A percentile compares a stretch with the other conserved stretches of the same genome.
Evolutionary conservation across 2,888 invertebrate species (phyloP).

Genomic region (Eilema caniola): DNA sequence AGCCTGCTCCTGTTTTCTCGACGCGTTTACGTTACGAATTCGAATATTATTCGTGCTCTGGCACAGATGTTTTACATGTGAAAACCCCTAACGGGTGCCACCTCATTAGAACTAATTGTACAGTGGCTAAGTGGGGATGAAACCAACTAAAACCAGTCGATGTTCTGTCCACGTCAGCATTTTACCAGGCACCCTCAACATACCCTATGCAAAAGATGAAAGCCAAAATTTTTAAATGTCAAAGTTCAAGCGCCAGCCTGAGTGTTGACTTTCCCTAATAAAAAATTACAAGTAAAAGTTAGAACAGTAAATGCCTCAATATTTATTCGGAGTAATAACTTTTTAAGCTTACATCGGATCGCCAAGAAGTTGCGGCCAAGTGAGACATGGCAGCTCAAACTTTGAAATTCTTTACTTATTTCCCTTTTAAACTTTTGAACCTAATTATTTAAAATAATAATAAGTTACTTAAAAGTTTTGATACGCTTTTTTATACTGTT

Average conservation of each 20-base stretch:
- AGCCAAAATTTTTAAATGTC: not conserved
- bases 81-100: too few species aligned
- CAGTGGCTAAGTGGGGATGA: too few species aligned
- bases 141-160: too few species aligned
- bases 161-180: not conserved
- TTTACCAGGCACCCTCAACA: not conserved
- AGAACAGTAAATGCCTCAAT: slow-evolving; percentile 1
- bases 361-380: slow-evolving; percentile 4
- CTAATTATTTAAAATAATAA: slow-evolving; percentile 1
- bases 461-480: slow-evolving; percentile 1
- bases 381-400: slow-evolving; percentile 7
- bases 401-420: slow-evolving; percentile 8
- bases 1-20: too few species aligned
- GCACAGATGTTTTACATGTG: too few species aligned
- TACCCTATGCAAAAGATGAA: not conserved
- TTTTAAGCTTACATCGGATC: slow-evolving; percentile 4
- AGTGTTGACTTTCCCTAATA: not conserved
- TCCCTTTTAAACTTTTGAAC: slow-evolving; percentile 7
- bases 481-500: not conserved
- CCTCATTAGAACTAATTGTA: too few species aligned
- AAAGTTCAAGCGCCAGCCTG: not conserved
- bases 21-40: too few species aligned
- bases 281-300: not conserved
- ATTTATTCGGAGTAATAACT: not conserved
- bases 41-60: too few species aligned